A percentile compares a stretch with the other conserved stretches of the same genome.
Evolutionary conservation across 2,888 invertebrate genomes (phyloP).

Genomic region (Macrophya annulata): DNA sequence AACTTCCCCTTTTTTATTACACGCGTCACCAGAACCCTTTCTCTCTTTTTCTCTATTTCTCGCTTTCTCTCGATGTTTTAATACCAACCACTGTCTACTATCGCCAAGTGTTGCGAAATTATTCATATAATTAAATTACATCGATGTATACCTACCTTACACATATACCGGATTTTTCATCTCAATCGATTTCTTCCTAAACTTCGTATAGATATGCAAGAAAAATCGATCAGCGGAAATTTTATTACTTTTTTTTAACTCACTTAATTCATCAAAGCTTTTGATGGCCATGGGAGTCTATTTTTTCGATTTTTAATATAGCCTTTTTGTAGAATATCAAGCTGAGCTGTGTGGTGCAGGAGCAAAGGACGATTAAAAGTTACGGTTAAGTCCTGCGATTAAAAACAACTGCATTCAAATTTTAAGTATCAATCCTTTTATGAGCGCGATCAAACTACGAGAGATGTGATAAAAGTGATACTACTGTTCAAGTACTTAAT

Average conservation of each 20-base stretch:
- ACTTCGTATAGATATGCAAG: not conserved
- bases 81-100: conserved; percentile 7
- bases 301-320: conserved; percentile 1
- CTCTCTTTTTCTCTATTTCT: not conserved
- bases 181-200: not conserved
- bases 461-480: not conserved
- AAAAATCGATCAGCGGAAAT: not conserved
- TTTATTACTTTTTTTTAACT: not conserved
- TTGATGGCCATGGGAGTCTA: not conserved
- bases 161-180: not conserved
- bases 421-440: not conserved
- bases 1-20: conserved; percentile 21
- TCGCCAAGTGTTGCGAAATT: conserved; percentile 1
- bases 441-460: not conserved
- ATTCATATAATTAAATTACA: conserved; percentile 37
- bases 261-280: not conserved
- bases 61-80: not conserved
- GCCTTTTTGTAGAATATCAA: not conserved
- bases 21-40: conserved; percentile 1
- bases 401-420: conserved; percentile 10
- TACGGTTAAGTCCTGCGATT: not conserved
- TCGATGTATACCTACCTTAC: not conserved
- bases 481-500: not conserved
- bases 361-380: conserved; percentile 14
- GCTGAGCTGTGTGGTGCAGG: not conserved